These are phyloP conservation scores for Stichodactyla helianthus DNA, from an alignment of 64 coral and sea anemone species.

Conservation along the genomic window DNA sequence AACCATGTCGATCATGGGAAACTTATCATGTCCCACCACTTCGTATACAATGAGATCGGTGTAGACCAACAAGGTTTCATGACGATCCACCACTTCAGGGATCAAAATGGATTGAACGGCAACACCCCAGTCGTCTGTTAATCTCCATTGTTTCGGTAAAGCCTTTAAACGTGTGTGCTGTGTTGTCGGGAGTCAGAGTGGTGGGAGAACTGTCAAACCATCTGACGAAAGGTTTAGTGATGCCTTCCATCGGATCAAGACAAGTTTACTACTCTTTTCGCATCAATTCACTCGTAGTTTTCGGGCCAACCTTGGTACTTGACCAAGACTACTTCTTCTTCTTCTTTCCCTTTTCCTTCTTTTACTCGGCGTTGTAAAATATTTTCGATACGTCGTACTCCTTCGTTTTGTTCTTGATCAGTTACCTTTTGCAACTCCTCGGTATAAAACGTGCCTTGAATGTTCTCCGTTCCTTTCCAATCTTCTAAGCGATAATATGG, in stretches of 20 bases:
- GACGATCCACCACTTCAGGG: no score
- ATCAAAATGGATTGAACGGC: no score
- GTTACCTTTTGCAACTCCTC: neutral
- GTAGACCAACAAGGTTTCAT: no score
- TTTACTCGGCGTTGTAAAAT: neutral
- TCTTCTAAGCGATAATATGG: neutral
- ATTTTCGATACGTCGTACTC: neutral
- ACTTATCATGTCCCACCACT: slow-evolving; percentile 4
- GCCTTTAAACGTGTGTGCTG: no score
- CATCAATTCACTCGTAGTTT: neutral
- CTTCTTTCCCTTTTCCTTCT: neutral
- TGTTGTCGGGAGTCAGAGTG: no score
- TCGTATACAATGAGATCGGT: neutral
- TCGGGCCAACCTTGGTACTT: neutral
- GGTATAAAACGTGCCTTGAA: slow-evolving; percentile 11
- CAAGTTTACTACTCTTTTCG: neutral
- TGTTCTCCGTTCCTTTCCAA: neutral
- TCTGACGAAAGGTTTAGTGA: neutral
- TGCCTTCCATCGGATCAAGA: neutral
- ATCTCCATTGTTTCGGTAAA: no score
- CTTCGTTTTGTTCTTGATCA: neutral
- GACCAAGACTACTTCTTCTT: slow-evolving; percentile 5
- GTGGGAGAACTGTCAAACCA: neutral
- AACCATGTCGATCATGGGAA: neutral
- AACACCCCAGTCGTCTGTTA: no score